Evolutionary conservation across 2,888 invertebrate genomes (phyloP).

Genomic region (Campoletis raptor): DNA sequence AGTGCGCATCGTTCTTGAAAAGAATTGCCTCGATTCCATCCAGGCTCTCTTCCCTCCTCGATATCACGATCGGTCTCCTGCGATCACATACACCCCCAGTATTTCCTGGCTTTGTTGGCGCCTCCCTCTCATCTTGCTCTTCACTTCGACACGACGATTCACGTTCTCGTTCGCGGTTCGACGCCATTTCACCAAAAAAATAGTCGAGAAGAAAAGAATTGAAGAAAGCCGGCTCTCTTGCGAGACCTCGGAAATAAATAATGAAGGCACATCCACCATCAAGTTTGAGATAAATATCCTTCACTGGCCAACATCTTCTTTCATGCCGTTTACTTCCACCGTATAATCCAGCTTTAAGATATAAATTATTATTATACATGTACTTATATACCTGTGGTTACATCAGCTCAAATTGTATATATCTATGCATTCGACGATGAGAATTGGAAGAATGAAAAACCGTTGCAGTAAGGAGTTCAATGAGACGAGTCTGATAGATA

Average conservation of each 20-base stretch:
- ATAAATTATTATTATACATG: not conserved
- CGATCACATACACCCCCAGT: constrained; percentile 39
- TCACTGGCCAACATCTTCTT: constrained; percentile 10
- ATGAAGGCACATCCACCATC: constrained; percentile 32
- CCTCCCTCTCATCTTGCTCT: constrained; percentile 26
- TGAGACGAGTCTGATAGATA: constrained; percentile 23
- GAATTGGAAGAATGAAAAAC: constrained; percentile 42
- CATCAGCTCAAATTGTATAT: not conserved
- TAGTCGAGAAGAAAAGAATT: not conserved
- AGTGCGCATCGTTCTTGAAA: constrained; percentile 26
- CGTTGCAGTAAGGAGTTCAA: constrained; percentile 25
- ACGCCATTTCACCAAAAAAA: constrained; percentile 19
- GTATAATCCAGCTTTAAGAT: constrained; percentile 17
- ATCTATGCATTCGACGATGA: not conserved
- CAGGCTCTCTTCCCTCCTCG: constrained; percentile 29
- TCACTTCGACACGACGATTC: constrained; percentile 36
- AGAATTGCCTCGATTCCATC: constrained; percentile 50
- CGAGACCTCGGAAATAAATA: constrained; percentile 34
- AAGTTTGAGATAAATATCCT: constrained; percentile 10
- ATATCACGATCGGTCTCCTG: constrained; percentile 58
- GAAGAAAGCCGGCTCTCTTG: constrained; percentile 9
- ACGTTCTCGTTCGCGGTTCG: constrained; percentile 30
- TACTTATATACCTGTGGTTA: not conserved
- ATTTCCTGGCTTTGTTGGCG: constrained; percentile 19
- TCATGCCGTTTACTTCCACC: constrained; percentile 23